Evolutionary conservation across 2,113 vertebrate genomes (phyloP).

Genomic region (Empidonax alnorum): DNA sequence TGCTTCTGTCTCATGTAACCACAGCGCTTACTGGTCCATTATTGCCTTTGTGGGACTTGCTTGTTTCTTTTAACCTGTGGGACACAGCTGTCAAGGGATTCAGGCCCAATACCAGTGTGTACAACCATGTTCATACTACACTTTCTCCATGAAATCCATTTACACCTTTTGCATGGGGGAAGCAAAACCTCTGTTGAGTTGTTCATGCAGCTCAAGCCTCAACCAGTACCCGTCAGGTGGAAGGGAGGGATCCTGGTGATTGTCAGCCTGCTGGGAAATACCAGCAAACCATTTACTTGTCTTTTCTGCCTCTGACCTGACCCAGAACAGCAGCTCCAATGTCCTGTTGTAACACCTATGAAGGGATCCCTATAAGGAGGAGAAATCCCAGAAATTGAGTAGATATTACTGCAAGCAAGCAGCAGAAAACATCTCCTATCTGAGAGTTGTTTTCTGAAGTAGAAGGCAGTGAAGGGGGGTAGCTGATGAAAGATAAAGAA

Average conservation of each 20-base stretch:
- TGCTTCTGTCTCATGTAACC: not conserved
- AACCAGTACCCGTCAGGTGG: not conserved
- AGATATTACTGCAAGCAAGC: not conserved
- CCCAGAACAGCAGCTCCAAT: not conserved
- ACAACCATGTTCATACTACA: not conserved
- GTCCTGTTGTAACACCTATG: not conserved
- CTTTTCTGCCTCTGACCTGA: not conserved
- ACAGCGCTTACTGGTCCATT: not conserved
- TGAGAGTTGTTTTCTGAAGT: not conserved
- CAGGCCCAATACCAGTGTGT: not conserved
- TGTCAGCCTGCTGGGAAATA: not conserved
- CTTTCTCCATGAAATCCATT: not conserved
- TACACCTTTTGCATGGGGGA: not conserved
- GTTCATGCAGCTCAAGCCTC: not conserved
- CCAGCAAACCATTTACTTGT: not conserved
- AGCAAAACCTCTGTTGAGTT: not conserved
- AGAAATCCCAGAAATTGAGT: not conserved
- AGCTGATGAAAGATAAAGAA: not conserved
- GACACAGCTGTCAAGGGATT: not conserved
- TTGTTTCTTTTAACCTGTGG: not conserved
- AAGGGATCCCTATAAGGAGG: not conserved
- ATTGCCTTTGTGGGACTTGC: not conserved
- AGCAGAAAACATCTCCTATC: not conserved
- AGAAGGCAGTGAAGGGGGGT: not conserved
- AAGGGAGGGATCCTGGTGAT: not conserved